Base-by-base conservation (phyloP, 2,797 vertebrate species). In the Alauda arvensis region DNA sequence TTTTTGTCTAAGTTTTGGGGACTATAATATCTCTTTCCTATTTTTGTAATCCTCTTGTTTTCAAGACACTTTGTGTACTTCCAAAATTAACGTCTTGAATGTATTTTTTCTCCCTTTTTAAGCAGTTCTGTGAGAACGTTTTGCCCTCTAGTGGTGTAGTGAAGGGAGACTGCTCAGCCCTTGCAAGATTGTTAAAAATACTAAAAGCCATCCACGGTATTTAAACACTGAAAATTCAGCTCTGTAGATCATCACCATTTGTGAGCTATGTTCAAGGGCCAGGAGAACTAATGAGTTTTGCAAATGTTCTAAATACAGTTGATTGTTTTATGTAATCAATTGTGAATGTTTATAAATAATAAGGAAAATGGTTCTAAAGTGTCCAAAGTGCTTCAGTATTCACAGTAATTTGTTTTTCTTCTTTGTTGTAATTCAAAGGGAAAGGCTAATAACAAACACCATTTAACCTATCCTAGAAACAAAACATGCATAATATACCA, bases 101-200 rank as follows among this genome's bases (percentile, higher is more conserved):
- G 2, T 17, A 1, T 21, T 42, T 60, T 62, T 21, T 21, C 2
- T 1, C 3, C 28, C 17, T 59, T 34, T 34, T 60, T 10, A 31
- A 77, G 53, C 71, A 26, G n/a, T 65, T 87, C 4, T 10, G 2
- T 66, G 52, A 71, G 72, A 75, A 18, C 42, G 40, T 83, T 72
- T 71, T 77, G 92, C 88, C 90, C 89, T 87, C 94, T 92, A 66
- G 84, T 66, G 93, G 87, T 42, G n/a, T 9, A 63, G 46, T 51
- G 33, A 66, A 83, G 28, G 3, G 25, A 53, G 8, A 33, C 5
- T 21, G 24, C 21, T 76, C n/a, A 65, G 23, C 10, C 31, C 17
- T 52, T n/a, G 14, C 12, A 45, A 42, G 17, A 59, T 14, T 33
- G 5, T 48, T 39, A 18, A 24, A 82, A 53, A 18, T 23, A 14